Evolutionary conservation across 2,797 vertebrate species (phyloP).

Genomic region (Sebastes nivosus): DNA sequence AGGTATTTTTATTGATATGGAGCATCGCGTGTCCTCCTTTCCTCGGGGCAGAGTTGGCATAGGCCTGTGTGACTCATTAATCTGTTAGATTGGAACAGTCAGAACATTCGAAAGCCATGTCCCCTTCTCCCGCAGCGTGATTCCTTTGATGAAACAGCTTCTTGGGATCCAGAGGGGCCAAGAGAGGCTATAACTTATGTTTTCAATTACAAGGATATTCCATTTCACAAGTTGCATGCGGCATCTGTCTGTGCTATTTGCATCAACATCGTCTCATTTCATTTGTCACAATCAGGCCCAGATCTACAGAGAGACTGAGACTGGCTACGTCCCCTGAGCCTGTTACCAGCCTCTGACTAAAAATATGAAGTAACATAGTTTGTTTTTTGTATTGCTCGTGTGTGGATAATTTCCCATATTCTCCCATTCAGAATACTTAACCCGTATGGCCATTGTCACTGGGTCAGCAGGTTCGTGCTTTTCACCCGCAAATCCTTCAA

Average conservation of each 20-base stretch:
- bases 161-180: slow-evolving; percentile 46
- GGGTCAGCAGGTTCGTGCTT: not conserved
- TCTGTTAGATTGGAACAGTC: slow-evolving; percentile 81
- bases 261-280: slow-evolving; percentile 36
- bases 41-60: slow-evolving; percentile 65
- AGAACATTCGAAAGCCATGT: slow-evolving; percentile 71
- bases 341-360: slow-evolving; percentile 4
- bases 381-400: not conserved
- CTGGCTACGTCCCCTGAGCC: not conserved
- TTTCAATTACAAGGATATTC: slow-evolving; percentile 76
- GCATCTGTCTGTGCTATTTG: slow-evolving; percentile 52
- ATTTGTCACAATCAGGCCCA: slow-evolving; percentile 55
- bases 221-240: slow-evolving; percentile 53
- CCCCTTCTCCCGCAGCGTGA: slow-evolving; percentile 54
- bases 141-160: slow-evolving; percentile 73
- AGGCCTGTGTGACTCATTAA: slow-evolving; percentile 76
- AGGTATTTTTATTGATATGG: slow-evolving; percentile 70
- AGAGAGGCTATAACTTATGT: slow-evolving; percentile 67
- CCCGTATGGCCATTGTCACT: not conserved
- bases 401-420: not conserved
- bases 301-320: slow-evolving; percentile 17
- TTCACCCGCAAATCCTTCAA: not conserved
- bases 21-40: slow-evolving; percentile 69
- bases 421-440: not conserved
- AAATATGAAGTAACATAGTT: not conserved